These are phyloP conservation scores for Hedya salicella DNA, from an alignment of 2,888 invertebrate species.

Conservation along the genomic window DNA sequence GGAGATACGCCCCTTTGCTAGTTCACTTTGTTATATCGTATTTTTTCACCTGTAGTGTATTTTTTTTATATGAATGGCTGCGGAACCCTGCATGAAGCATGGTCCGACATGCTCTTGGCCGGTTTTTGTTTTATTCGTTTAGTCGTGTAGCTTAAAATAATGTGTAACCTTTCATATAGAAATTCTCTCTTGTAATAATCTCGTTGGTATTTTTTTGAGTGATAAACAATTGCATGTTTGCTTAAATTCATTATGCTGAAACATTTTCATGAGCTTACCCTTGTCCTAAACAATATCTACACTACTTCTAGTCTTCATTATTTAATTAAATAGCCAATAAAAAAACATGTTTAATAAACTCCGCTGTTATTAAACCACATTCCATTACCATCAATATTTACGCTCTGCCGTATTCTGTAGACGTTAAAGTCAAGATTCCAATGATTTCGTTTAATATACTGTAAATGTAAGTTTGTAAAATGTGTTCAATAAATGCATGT, in stretches of 20 bases:
- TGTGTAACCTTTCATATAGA: too few species aligned
- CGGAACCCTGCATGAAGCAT: too few species aligned
- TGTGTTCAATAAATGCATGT: constrained; percentile 10
- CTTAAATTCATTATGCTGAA: background rate
- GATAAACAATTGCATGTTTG: too few species aligned
- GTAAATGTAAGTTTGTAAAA: background rate
- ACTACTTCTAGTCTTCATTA: constrained; percentile 5
- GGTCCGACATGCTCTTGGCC: too few species aligned
- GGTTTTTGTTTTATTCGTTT: too few species aligned
- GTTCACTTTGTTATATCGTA: too few species aligned
- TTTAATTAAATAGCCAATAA: constrained; percentile 20
- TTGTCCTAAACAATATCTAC: constrained; percentile 1
- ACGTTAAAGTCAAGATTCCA: background rate
- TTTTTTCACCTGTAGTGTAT: too few species aligned
- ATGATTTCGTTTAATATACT: background rate
- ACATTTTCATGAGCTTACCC: background rate
- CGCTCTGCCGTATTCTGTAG: constrained; percentile 3
- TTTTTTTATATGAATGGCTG: too few species aligned
- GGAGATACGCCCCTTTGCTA: too few species aligned
- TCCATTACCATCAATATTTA: background rate
- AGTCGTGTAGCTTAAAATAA: too few species aligned
- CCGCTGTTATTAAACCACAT: constrained; percentile 16
- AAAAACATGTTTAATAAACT: constrained; percentile 16
- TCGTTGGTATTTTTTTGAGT: too few species aligned
- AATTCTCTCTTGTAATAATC: too few species aligned